Conservation (phyloP, 2,113 vertebrate genomes). For the Megatriorchis doriae region DNA sequence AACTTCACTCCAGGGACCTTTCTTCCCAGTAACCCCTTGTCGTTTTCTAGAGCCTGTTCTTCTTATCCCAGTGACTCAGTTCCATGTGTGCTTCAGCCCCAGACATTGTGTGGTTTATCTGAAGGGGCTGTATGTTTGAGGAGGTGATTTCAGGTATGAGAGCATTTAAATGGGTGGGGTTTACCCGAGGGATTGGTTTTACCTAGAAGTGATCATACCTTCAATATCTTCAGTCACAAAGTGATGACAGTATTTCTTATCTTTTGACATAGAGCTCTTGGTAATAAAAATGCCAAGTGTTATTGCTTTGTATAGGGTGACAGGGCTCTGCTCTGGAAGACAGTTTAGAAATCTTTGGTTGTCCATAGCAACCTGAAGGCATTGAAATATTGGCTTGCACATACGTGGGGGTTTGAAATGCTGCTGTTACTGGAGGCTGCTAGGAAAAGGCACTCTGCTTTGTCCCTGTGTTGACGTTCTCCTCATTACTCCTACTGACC, state of each 20-base stretch:
- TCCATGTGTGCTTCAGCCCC: background rate
- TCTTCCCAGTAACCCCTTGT: background rate
- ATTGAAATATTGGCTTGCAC: background rate
- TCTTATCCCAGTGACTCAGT: background rate
- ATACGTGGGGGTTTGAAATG: background rate
- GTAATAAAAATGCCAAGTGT: background rate
- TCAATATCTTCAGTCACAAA: background rate
- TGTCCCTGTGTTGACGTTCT: background rate
- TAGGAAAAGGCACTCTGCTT: background rate
- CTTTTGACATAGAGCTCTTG: background rate
- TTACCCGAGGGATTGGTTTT: background rate
- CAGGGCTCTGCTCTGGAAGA: background rate
- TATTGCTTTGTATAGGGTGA: background rate
- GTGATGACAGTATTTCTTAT: background rate
- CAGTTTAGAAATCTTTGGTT: background rate
- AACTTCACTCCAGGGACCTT: background rate
- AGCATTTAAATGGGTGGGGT: background rate
- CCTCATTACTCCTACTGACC: background rate
- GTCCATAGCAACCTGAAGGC: conserved; percentile 48
- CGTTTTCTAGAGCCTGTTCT: background rate
- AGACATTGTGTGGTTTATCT: background rate
- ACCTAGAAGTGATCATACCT: background rate
- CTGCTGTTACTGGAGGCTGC: background rate
- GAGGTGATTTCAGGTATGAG: background rate
- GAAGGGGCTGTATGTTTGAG: background rate